Base-by-base conservation (phyloP, 2,888 invertebrate species). In the Cosmia pyralina region DNA sequence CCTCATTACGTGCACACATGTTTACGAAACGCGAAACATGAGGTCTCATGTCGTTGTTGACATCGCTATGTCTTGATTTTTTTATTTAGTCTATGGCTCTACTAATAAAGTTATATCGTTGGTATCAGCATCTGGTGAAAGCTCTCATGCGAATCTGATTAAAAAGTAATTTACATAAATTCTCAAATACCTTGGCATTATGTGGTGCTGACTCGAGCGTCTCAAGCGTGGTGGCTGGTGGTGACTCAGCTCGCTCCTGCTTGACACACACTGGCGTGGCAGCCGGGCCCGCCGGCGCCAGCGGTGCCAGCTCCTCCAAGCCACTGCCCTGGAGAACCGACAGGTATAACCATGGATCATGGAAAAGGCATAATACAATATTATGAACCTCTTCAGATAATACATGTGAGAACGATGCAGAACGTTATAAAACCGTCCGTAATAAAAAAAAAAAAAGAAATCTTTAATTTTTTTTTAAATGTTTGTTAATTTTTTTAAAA, bases 201-300 rank as follows among this genome's bases (percentile, higher is more conserved):
- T 90, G 88, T 0, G 91, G 86, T 2, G 93, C 96, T 58, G 98
- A 97, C 89, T 97, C 97, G 71, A 98, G 95, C 59, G 97, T 98
- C 93, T 98, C 98, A 85, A 98, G 97, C 89, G 97, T 97, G 84
- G 97, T 96, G 90, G 93, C 83, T 65, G 92, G 88, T 17, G 88
- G 88, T 4, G 90, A 85, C 6, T 89, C 88, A 0, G 88, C 89
- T 2, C 93, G 91, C 80, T 93, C 93, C 77, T 91, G 92, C 81
- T 93, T 94, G 69, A 93, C 93, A 77, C 91, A 90, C 55, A 94
- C 95, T 1, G 94, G 95, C 38, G 93, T 96, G 71, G 96, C 95
- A 6, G 96, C 92, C 5, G 96, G 96, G 15, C 92, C 96, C 69
- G 96, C 94, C 52, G 96, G 96, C 82, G 95, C 93, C 88, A 94